phyloP scores from a whole-genome alignment of 2,888 invertebrate species.

The Trachelus iudaicus region DNA sequence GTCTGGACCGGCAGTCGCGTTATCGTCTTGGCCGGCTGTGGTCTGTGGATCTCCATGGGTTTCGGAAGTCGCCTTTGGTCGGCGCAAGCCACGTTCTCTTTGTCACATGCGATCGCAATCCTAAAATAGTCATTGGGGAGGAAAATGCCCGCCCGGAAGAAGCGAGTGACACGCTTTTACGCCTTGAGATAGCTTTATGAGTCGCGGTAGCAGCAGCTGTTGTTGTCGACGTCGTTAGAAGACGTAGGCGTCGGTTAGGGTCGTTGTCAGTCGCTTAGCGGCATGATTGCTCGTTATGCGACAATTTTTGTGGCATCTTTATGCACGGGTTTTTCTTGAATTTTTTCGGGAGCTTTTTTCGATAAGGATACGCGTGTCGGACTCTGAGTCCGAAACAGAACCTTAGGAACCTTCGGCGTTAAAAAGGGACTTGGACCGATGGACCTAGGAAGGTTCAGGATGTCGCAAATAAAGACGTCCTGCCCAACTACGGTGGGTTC shows the following conservation, averaged over 20 bases:
- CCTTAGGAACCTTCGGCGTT: neutral
- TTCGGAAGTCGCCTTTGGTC: constrained; percentile 12
- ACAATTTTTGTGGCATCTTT: neutral
- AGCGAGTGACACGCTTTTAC: neutral
- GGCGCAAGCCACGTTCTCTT: constrained; percentile 1
- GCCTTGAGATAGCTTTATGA: neutral
- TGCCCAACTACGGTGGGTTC: constrained; percentile 18
- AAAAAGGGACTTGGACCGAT: constrained; percentile 16
- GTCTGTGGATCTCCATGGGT: constrained; percentile 15
- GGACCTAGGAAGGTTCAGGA: constrained; percentile 18
- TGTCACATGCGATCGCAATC: neutral
- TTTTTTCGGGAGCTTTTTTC: constrained; percentile 21
- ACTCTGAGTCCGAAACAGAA: constrained; percentile 9
- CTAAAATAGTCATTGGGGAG: neutral
- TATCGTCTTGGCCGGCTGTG: neutral
- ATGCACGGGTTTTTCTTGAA: constrained; percentile 4
- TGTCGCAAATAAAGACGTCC: constrained; percentile 11
- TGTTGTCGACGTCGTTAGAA: neutral
- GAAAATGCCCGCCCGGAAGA: neutral
- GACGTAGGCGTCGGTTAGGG: neutral
- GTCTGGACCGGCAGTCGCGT: neutral
- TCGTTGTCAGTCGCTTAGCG: neutral
- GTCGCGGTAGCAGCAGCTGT: neutral
- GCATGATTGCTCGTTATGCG: constrained; percentile 15
- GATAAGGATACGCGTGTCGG: constrained; percentile 23